Percentiles rank a stretch among this genome's conserved stretches.
phyloP scores from a whole-genome alignment of 2,797 vertebrate species.

The Psittacula derbiana region DNA sequence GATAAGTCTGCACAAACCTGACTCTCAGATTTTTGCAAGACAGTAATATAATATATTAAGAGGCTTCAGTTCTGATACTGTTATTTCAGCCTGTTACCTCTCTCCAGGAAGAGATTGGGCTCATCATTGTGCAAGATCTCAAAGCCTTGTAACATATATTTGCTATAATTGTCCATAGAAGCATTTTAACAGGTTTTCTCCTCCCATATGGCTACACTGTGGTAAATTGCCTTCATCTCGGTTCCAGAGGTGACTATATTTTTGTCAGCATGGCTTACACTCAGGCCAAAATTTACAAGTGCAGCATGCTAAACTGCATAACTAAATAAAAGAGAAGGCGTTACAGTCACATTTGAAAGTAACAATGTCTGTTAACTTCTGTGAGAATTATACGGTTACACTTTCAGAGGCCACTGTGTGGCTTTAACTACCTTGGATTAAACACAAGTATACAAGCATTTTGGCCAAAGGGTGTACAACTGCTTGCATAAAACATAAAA shows the following conservation, averaged over 20 bases:
- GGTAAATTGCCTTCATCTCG: not conserved
- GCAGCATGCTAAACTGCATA: not conserved
- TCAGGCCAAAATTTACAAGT: not conserved
- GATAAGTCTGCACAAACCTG: accelerated
- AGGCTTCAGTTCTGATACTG: not conserved
- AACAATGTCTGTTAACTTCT: not conserved
- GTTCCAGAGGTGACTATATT: not conserved
- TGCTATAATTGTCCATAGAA: not conserved
- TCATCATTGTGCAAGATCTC: not conserved
- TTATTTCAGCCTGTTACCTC: not conserved
- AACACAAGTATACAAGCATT: not conserved
- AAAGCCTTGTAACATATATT: not conserved
- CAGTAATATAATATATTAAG: not conserved
- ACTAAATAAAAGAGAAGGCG: not conserved
- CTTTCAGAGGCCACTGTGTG: not conserved
- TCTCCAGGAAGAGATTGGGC: not conserved
- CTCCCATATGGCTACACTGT: not conserved
- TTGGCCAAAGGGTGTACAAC: not conserved
- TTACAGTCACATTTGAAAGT: not conserved
- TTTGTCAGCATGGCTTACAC: not conserved
- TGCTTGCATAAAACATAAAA: not conserved
- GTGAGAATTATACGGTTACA: accelerated
- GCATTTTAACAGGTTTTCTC: not conserved
- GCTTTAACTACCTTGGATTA: not conserved
- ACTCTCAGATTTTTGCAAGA: not conserved